These are phyloP conservation scores for Phylloscopus whistleri DNA, from an alignment of 2,113 vertebrate genomes.

Conservation along the genomic window DNA sequence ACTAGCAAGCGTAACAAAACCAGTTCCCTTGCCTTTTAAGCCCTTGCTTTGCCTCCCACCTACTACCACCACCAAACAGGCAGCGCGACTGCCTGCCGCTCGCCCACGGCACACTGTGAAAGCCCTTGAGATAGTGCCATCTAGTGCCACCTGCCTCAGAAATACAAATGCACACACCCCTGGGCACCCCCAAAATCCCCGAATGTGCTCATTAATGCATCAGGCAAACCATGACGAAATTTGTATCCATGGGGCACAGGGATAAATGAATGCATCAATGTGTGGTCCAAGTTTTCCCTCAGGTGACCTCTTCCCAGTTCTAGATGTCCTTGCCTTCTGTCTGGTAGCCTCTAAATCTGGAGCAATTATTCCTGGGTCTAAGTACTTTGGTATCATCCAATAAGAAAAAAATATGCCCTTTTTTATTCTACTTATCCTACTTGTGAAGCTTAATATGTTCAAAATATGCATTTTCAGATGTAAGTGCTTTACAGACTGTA, in stretches of 20 bases:
- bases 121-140: background rate
- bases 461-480: background rate
- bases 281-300: background rate
- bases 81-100: background rate
- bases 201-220: rapidly evolving
- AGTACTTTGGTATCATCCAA: background rate
- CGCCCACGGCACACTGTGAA: background rate
- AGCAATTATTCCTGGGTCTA: background rate
- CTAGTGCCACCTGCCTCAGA: background rate
- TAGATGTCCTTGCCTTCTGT: background rate
- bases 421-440: background rate
- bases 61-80: background rate
- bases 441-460: background rate
- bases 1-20: background rate
- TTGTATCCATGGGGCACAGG: background rate
- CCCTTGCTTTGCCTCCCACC: background rate
- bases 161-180: background rate
- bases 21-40: background rate
- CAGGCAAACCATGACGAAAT: background rate
- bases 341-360: background rate
- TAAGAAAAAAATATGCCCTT: background rate
- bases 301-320: background rate
- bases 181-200: background rate
- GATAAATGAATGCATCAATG: background rate
- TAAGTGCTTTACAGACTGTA: background rate